These are phyloP conservation scores for Pseudococcus viburni DNA, from an alignment of 2,888 invertebrate species.

Conservation along the genomic window DNA sequence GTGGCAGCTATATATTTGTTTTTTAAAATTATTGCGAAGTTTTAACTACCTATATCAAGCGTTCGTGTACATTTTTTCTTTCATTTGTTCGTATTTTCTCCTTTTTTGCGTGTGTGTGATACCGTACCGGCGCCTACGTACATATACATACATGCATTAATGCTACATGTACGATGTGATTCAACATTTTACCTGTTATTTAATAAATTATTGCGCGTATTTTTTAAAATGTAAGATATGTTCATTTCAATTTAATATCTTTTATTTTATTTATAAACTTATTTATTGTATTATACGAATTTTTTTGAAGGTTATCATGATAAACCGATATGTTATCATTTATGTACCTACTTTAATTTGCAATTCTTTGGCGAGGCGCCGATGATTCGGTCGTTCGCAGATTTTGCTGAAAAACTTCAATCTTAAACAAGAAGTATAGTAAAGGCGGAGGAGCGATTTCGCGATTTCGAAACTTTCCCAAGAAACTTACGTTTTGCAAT, in stretches of 20 bases:
- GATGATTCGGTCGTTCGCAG: too few species aligned
- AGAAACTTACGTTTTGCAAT: too few species aligned
- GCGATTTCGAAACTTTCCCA: too few species aligned
- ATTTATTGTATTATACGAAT: slow-evolving; percentile 50
- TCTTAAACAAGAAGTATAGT: too few species aligned
- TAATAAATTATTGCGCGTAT: slow-evolving; percentile 24
- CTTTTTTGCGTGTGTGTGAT: background rate
- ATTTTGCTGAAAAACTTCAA: too few species aligned
- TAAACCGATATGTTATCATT: too few species aligned
- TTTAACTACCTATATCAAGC: background rate
- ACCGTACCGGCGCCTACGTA: background rate
- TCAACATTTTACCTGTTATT: slow-evolving; percentile 64
- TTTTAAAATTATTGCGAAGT: background rate
- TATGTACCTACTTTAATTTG: too few species aligned
- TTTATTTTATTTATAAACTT: slow-evolving; percentile 30
- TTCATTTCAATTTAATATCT: background rate
- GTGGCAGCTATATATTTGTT: background rate
- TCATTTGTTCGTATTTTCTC: background rate
- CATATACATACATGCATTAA: slow-evolving; percentile 1
- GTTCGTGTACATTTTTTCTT: background rate
- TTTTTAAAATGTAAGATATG: background rate
- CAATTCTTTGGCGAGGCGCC: too few species aligned
- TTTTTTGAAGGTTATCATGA: background rate
- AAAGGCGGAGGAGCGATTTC: too few species aligned
- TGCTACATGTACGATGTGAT: slow-evolving; percentile 63